These are phyloP conservation scores for Melikaiella ostensackeni DNA, from an alignment of 2,888 invertebrate genomes.

Conservation along the genomic window DNA sequence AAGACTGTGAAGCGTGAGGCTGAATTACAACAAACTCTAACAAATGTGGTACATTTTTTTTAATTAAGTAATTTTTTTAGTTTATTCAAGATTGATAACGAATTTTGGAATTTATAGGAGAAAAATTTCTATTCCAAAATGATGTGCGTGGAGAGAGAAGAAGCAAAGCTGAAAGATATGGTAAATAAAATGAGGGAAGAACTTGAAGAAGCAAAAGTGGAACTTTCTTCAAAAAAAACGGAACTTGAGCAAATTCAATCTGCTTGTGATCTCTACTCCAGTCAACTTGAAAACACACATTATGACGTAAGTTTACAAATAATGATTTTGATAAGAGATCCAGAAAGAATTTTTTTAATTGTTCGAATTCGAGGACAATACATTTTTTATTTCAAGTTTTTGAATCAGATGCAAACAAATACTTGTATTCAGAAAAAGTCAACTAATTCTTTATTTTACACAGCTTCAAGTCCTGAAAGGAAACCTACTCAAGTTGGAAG, in stretches of 20 bases:
- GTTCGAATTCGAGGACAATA: too few relatives aligned
- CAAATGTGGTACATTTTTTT: conserved; percentile 57
- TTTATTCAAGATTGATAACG: not conserved
- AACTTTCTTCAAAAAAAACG: conserved; percentile 55
- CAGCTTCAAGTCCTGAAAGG: conserved; percentile 58
- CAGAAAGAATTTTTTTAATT: too few relatives aligned
- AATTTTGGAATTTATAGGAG: conserved; percentile 54
- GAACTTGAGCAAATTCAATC: conserved; percentile 59
- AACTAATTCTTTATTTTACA: not conserved
- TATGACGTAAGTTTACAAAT: conserved; percentile 53
- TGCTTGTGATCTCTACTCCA: conserved; percentile 53
- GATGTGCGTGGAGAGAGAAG: conserved; percentile 56
- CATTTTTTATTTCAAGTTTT: too few relatives aligned
- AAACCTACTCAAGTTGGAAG: conserved; percentile 59
- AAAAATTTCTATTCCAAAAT: conserved; percentile 60
- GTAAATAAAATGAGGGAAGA: conserved; percentile 59
- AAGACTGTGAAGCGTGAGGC: conserved; percentile 61
- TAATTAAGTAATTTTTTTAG: not conserved
- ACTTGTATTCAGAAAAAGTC: too few relatives aligned
- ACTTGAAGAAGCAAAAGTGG: conserved; percentile 58
- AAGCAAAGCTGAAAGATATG: conserved; percentile 52
- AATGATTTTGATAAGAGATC: not conserved
- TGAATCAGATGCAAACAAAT: too few relatives aligned
- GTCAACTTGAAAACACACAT: conserved; percentile 57
- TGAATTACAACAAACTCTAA: conserved; percentile 62